Base-by-base conservation (phyloP, 2,797 vertebrate genomes). In the Cephalopachus bancanus region DNA sequence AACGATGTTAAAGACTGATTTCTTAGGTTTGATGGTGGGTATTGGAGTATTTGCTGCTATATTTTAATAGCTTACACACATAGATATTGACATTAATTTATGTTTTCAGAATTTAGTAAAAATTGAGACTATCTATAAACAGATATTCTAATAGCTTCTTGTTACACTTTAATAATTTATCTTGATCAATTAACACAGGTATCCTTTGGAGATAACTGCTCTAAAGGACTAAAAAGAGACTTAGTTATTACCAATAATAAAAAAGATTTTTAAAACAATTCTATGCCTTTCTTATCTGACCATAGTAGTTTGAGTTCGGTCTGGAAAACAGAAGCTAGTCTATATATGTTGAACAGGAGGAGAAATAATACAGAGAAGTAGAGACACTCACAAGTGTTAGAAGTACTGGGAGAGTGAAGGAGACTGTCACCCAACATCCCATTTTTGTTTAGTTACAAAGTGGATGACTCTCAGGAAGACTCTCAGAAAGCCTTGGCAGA, bases 101-200 rank as follows among this genome's bases (percentile, higher is more conserved):
- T 69, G 20, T 28, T 83, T 79, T 57, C 26, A 62, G n/a, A 85
- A 89, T 28, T 85, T 87, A 91, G 83, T 28, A 37, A 72, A 85
- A 79, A 78, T 51, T 59, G 7, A 57, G 22, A 64, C 1, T 69
- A 74, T 33, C 16, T 91, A 0, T 20, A 93, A 74, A 55, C 24
- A 84, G 20, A 78, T 55, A 8, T 33, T 49, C 3, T 53, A 49
- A 0, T 4, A 22, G 11, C 53, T 93, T 69, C 10, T 55, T 57
- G 12, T 5, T 33, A 64, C 7, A 10, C 16, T 15, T 83, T 24
- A 60, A 4, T 76, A 11, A 22, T 75, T 80, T 69, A 79, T 75
- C 9, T 65, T 65, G 44, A 59, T 53, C 12, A 60, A 55, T 67
- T 30, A 33, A 72, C 55, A 83, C 7, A n/a, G 1, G 20, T 57